Evolutionary conservation across 2,113 vertebrate genomes (phyloP), one percentile per base, ranked within the genome.

Genomic region (Syrrhaptes paradoxus): DNA sequence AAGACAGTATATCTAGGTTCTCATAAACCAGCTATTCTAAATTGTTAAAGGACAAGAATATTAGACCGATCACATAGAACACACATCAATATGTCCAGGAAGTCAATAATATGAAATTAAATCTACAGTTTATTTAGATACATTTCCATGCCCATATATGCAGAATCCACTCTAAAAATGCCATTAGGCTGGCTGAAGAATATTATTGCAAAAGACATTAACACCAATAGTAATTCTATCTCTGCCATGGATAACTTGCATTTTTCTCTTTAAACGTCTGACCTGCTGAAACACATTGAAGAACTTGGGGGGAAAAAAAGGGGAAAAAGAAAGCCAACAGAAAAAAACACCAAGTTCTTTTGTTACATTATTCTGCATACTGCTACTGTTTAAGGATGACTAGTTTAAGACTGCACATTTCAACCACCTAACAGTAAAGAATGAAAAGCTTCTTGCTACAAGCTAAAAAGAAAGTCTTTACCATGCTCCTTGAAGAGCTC

Each of bases 401-500:
- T 94, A 95, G 92, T 96, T 97, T 96, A 96, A 97, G 91, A 93
- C 70, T 87, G 82, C 80, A 89, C 55, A 93, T 96, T 96, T 97
- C 96, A 90, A 93, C 92, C 46, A 94, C 90, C 96, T 93, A 95
- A 97, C 72, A 92, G 91, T 61, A 95, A 97, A 97, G 96, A 97
- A 97, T 92, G 95, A 96, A 97, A 97, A 97, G 94, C 95, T 97
- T 95, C 96, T 97, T 95, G 96, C 95, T 97, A 97, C 95, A 97
- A 98, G 97, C 97, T 97, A 97, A 98, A 97, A 98, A 97, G 96
- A 93, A 97, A 97, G 97, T 97, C 97, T 98, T 98, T 96, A 97
- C 97, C 95, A 95, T 96, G 94, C 97, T 96, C 95, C 98, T 98
- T 97, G 98, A 98, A 98, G 98, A 98, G 98, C 98, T 98, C 98